Evolutionary conservation across 2,113 vertebrate species (phyloP), one percentile per base, ranked within the genome.

Genomic region (Mustela nigripes): DNA sequence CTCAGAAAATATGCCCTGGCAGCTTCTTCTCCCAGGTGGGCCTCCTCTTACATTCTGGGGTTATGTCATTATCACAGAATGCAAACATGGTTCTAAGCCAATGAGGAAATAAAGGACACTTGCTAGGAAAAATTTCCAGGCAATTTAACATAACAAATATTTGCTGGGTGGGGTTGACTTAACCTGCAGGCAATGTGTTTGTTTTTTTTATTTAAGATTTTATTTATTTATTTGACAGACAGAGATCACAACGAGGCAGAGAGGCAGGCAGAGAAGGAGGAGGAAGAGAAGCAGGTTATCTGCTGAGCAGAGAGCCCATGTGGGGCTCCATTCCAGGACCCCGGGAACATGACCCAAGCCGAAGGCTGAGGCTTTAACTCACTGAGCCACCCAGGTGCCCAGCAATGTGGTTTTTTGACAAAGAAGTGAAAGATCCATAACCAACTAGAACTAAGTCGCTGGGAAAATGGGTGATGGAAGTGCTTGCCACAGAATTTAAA

Each of bases 31-130:
- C 18, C n/a, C 79, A 11, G 48, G 22, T 67, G 12, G 74, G 11
- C 39, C 9, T 5, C 21, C 9, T 5, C 16, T 28, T 94, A 28
- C 58, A 65, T 76, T 94, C 48, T 79, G 53, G 36, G 36, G 4
- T 80, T 95, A n/a, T 26, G 33, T 79, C 10, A 31, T 62, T 65
- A 90, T 67, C 28, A 95, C 8, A 88, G 69, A 96, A 94, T 82
- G 24, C 74, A 93, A 86, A 96, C 91, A 91, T 22, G 11, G 2
- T 80, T 21, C 4, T 36, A 42, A 73, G 73, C 22, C 60, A 91
- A 58, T 50, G 86, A 87, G 11, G 9, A 93, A 63, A 71, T 71
- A 91, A 87, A 73, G 26, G 8, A 12, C 74, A 62, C 16, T 79
- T 95, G 7, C 12, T n/a, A 67, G 16, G 14, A 58, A 74, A 76